phyloP scores from a whole-genome alignment of 2,888 invertebrate species.

The Oegoconia quadripuncta region DNA sequence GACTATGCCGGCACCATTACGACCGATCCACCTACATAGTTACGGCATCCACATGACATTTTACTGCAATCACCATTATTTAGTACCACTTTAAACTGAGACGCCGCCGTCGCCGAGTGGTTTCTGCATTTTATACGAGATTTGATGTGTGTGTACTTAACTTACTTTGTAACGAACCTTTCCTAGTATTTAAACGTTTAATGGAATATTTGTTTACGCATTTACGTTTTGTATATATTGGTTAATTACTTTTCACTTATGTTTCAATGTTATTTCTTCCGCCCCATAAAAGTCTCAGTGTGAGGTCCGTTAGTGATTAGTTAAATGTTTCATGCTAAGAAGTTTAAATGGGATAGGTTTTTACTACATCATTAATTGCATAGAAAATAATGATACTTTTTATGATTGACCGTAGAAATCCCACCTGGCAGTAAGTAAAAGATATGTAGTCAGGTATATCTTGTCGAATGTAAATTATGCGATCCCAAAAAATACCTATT shows the following conservation, averaged over 20 bases:
- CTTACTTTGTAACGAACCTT: slow-evolving; percentile 16
- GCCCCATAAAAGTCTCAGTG: too few species aligned
- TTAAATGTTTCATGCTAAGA: too few species aligned
- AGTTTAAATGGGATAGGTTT: too few species aligned
- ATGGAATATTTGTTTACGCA: slow-evolving; percentile 47
- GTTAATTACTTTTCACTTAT: slow-evolving; percentile 35
- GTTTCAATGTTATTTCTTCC: slow-evolving; percentile 18
- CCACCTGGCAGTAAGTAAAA: too few species aligned
- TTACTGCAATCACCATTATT: slow-evolving; percentile 5
- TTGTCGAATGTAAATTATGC: too few species aligned
- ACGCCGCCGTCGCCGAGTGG: slow-evolving; percentile 3
- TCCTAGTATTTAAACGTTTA: slow-evolving; percentile 39
- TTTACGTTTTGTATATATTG: slow-evolving; percentile 26
- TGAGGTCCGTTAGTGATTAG: too few species aligned
- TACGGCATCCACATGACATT: background rate
- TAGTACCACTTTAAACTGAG: slow-evolving; percentile 3
- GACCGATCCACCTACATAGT: background rate
- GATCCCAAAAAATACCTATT: too few species aligned
- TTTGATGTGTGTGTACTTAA: background rate
- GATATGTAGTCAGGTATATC: too few species aligned
- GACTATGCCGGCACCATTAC: background rate
- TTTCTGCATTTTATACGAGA: slow-evolving; percentile 2
- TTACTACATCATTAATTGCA: too few species aligned
- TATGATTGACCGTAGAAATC: too few species aligned
- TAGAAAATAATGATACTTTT: too few species aligned